Evolutionary conservation across 2,113 vertebrate genomes (phyloP).

Genomic region (Ginglymostoma cirratum): DNA sequence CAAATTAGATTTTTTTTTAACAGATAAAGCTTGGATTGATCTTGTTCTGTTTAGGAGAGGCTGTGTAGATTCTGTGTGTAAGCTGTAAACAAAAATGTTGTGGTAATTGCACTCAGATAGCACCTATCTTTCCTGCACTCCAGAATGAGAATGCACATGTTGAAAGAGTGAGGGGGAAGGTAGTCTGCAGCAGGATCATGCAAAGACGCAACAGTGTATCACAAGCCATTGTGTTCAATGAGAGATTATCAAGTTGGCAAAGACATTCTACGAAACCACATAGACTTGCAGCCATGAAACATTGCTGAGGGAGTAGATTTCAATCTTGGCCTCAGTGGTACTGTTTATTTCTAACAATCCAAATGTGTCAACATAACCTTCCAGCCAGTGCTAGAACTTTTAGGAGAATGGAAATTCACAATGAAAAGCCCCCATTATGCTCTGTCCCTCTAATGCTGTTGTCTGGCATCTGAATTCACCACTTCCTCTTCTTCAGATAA

Average conservation of each 20-base stretch:
- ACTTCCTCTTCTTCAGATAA: neutral
- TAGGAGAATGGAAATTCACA: neutral
- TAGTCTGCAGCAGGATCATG: too few species aligned
- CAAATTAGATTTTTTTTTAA: neutral
- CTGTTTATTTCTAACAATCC: neutral
- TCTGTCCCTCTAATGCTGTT: neutral
- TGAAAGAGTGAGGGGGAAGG: neutral
- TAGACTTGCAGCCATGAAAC: neutral
- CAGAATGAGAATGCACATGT: neutral
- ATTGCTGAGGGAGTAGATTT: neutral
- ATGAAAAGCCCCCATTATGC: neutral
- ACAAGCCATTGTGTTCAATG: neutral
- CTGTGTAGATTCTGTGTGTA: neutral
- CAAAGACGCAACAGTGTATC: too few species aligned
- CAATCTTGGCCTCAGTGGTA: neutral
- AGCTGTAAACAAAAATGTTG: neutral
- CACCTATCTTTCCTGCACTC: neutral
- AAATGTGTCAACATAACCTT: neutral
- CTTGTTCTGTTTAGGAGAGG: neutral
- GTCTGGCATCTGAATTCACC: neutral
- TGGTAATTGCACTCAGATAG: neutral
- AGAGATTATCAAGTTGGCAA: neutral
- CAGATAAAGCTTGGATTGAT: neutral
- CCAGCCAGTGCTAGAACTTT: neutral
- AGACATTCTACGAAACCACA: neutral